These are phyloP conservation scores for Nymphalis polychloros DNA, from an alignment of 2,888 invertebrate genomes.

Conservation along the genomic window DNA sequence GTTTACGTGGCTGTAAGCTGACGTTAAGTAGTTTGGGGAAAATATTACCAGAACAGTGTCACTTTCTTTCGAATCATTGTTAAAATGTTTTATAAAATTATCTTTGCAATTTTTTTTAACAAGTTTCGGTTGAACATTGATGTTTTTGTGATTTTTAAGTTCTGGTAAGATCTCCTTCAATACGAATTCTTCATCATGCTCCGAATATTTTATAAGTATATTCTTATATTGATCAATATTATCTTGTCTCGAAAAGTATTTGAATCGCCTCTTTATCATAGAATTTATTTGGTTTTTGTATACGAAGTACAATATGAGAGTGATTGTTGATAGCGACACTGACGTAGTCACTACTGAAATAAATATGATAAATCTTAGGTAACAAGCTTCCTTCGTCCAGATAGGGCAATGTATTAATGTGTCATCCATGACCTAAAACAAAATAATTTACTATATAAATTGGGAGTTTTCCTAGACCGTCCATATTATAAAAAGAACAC, in stretches of 20 bases:
- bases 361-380: slow-evolving; percentile 52
- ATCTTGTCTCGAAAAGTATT: slow-evolving; percentile 35
- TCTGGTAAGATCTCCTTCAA: slow-evolving; percentile 62
- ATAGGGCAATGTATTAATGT: slow-evolving; percentile 54
- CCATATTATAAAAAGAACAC: no score
- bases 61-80: slow-evolving; percentile 47
- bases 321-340: slow-evolving; percentile 47
- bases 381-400: slow-evolving; percentile 57
- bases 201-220: slow-evolving; percentile 57
- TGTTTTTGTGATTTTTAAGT: slow-evolving; percentile 53
- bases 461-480: background rate
- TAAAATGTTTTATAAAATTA: slow-evolving; percentile 48
- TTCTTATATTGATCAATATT: slow-evolving; percentile 41
- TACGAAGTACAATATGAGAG: slow-evolving; percentile 49
- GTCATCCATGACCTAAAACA: slow-evolving; percentile 60
- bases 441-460: background rate
- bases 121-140: slow-evolving; percentile 51
- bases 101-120: slow-evolving; percentile 47
- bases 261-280: slow-evolving; percentile 51
- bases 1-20: slow-evolving; percentile 66
- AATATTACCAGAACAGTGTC: slow-evolving; percentile 61
- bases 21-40: slow-evolving; percentile 69
- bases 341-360: slow-evolving; percentile 48
- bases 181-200: slow-evolving; percentile 66
- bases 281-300: slow-evolving; percentile 51